These are phyloP conservation scores for Nettapus auritus DNA, from an alignment of 2,113 vertebrate species.

Conservation along the genomic window DNA sequence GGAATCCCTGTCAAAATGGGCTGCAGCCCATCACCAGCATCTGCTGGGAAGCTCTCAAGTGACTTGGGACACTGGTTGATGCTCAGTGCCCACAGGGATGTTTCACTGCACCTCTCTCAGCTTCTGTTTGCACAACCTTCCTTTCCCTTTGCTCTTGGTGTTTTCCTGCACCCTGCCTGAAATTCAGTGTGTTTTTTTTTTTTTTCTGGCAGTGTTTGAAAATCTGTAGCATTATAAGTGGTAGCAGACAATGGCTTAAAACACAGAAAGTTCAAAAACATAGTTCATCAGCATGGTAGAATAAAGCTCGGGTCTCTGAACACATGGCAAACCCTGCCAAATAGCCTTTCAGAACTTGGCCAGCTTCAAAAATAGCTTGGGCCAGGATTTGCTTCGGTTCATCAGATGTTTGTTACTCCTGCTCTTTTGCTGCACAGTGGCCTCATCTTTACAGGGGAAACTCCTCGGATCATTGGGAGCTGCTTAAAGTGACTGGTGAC, in stretches of 20 bases:
- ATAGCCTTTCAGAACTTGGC: constrained; percentile 21
- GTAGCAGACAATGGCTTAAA: background rate
- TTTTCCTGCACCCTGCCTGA: background rate
- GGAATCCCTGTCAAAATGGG: background rate
- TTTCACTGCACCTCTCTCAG: background rate
- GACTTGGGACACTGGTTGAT: background rate
- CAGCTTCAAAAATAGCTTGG: background rate
- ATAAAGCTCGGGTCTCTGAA: background rate
- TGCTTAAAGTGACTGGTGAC: background rate
- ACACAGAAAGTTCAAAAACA: background rate
- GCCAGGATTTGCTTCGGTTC: constrained; percentile 31
- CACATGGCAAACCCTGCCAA: background rate
- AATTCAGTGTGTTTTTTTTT: background rate
- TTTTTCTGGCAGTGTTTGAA: constrained; percentile 8
- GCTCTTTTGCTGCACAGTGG: background rate
- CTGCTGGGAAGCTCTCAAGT: background rate
- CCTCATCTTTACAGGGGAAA: background rate
- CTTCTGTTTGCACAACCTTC: background rate
- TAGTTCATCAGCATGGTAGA: background rate
- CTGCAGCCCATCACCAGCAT: background rate
- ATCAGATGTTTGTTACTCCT: constrained; percentile 1
- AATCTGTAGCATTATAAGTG: accelerated
- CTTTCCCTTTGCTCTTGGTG: background rate
- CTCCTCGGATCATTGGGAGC: no score
- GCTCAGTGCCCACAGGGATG: background rate